Percentiles rank a stretch among this genome's conserved stretches.
These are phyloP conservation scores for Esox lucius DNA, from an alignment of 2,797 vertebrate species.

Conservation along the genomic window DNA sequence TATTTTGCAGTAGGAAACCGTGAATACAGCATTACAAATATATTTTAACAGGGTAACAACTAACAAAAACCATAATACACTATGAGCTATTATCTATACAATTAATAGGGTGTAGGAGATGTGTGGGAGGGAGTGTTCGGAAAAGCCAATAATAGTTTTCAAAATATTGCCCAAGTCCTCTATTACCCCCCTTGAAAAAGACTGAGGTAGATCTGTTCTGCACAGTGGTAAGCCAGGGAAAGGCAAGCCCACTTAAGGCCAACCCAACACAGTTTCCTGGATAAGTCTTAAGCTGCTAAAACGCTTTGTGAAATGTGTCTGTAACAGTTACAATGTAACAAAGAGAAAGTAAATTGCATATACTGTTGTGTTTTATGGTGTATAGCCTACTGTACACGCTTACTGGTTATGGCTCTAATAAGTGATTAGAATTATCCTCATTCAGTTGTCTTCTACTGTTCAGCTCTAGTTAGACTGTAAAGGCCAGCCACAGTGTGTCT, in stretches of 20 bases:
- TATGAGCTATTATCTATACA: not conserved
- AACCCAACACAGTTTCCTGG: not conserved
- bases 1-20: too few relatives aligned
- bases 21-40: not conserved
- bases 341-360: not conserved
- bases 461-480: not conserved
- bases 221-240: not conserved
- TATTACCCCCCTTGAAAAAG: slow-evolving; percentile 1
- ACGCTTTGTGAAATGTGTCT: not conserved
- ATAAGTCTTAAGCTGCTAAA: not conserved
- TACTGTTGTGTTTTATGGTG: not conserved
- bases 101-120: not conserved
- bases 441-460: not conserved
- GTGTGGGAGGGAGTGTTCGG: slow-evolving; percentile 6
- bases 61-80: not conserved
- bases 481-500: not conserved
- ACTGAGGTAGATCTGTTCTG: not conserved
- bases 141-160: not conserved
- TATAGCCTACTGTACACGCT: not conserved
- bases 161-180: not conserved
- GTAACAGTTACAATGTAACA: not conserved
- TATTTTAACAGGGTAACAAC: slow-evolving; percentile 3
- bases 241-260: not conserved
- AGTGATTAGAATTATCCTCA: not conserved
- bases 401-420: not conserved